A percentile compares a stretch with the other conserved stretches of the same genome.
These are phyloP conservation scores for Gymnoscopelus microlampas DNA, from an alignment of 2,797 vertebrate species.

Conservation along the genomic window DNA sequence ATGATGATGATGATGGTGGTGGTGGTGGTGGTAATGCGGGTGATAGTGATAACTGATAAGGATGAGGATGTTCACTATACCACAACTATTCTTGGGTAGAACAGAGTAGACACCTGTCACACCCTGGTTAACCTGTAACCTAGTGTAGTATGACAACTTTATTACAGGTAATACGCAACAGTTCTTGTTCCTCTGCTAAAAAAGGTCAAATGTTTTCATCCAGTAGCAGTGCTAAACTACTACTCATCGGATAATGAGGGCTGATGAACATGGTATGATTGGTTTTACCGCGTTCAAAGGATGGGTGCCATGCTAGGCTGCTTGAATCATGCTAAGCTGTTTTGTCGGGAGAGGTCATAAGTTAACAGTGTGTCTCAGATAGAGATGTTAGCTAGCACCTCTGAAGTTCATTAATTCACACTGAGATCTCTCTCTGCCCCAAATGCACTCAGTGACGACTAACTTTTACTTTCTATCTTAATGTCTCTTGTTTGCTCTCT, in stretches of 20 bases:
- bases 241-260: no score
- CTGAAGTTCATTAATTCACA: conserved; percentile 42
- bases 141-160: no score
- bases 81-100: no score
- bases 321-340: conserved; percentile 20
- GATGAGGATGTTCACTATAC: background rate
- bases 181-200: no score
- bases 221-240: no score
- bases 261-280: no score
- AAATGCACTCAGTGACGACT: no score
- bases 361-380: conserved; percentile 18
- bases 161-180: no score
- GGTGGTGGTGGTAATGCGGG: background rate
- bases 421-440: conserved; percentile 9
- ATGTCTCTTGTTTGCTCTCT: background rate
- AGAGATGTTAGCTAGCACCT: conserved; percentile 28
- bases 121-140: no score
- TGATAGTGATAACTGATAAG: background rate
- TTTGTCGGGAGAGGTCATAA: conserved; percentile 13
- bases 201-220: no score
- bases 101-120: no score
- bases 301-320: background rate
- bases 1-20: background rate
- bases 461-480: background rate
- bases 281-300: no score